Base-by-base conservation (phyloP, 2,797 vertebrate genomes). In the Xiphorhynchus erythropygius region DNA sequence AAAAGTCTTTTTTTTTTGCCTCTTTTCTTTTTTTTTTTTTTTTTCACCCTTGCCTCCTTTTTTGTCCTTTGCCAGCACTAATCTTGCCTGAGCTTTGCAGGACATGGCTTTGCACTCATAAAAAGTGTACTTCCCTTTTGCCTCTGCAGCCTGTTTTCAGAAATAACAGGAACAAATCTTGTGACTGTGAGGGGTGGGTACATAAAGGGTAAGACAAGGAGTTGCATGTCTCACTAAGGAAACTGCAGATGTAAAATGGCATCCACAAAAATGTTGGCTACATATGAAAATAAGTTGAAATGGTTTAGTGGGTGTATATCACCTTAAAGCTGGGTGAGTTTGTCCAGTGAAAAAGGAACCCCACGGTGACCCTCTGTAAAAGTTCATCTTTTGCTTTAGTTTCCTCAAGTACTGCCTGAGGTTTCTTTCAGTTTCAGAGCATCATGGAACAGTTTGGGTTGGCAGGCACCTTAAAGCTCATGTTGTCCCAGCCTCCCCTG, bases 111-210 rank as follows among this genome's bases (percentile, higher is more conserved):
- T 88, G 57, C 17, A 5, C 49, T 86, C 41, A 25, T 30, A 63
- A 55, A 33, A 89, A 49, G 13, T 78, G 32, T 65, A 21, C 27
- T 86, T 62, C 50, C 32, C 24, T 78, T 68, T 41, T 88, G 15
- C 86, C 67, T 89, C 46, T 87, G 67, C 16, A 15, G 30, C 60
- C 46, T 84, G 42, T 76, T 94, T 89, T 75, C 70, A 89, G 94
- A 86, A 91, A 78, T 78, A 87, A 79, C 69, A 86, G 49, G 47
- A 78, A 18, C 9, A 2, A 47, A 32, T 53, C 24, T 64, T 80
- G 49, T 53, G 77, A 71, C 41, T 75, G 4, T 0, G 4, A 63
- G 37, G n/a, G 13, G 6, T 59, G 84, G 62, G 30, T 60, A 10
- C 22, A 7, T 18, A 7, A 1, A 50, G 69, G 65, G 80, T 74